Percentiles rank a stretch among this genome's conserved stretches.
Evolutionary conservation across 2,113 vertebrate genomes (phyloP).

Genomic region (Aepyceros melampus): DNA sequence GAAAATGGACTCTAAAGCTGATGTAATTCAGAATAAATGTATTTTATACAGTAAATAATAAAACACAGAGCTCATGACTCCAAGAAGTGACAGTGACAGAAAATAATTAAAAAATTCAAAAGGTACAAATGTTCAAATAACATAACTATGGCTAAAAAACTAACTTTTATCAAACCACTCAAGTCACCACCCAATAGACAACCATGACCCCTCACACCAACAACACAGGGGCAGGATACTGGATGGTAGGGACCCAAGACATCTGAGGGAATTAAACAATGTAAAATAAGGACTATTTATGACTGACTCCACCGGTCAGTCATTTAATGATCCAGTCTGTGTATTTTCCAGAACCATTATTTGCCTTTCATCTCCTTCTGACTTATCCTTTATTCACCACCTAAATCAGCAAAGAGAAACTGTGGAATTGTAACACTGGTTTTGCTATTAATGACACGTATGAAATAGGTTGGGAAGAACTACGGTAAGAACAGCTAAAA

Average conservation of each 20-base stretch:
- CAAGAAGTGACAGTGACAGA: not conserved
- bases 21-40: not conserved
- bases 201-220: not conserved
- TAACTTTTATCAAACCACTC: not conserved
- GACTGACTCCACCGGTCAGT: not conserved
- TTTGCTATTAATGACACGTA: not conserved
- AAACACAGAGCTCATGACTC: not conserved
- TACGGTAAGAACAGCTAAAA: not conserved
- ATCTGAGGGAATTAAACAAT: not conserved
- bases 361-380: not conserved
- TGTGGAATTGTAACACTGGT: not conserved
- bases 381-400: not conserved
- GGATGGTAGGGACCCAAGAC: not conserved
- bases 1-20: not conserved
- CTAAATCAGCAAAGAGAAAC: not conserved
- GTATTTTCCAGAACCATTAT: not conserved
- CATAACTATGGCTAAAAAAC: not conserved
- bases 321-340: not conserved
- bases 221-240: not conserved
- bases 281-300: not conserved
- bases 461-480: not conserved
- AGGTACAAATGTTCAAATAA: not conserved
- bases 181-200: not conserved
- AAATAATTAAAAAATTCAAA: slow-evolving; percentile 1
- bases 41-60: not conserved